Evolutionary conservation across 2,888 invertebrate genomes (phyloP), one percentile per base, ranked within the genome.

Genomic region (Ophion obscuratus): DNA sequence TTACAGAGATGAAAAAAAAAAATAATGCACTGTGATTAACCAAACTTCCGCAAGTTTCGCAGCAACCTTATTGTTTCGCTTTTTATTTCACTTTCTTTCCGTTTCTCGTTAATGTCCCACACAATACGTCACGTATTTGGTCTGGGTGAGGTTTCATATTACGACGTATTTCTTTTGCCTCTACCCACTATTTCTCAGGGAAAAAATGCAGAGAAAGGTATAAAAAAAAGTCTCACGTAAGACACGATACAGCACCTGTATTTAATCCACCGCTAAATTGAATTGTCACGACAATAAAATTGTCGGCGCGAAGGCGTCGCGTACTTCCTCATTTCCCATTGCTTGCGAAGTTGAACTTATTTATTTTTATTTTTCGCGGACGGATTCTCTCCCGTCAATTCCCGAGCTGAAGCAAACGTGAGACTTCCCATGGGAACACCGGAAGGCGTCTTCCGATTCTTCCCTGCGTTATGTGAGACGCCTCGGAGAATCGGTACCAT

Each of bases 311-410:
- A 78, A 62, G n/a, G n/a, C 53, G n/a, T 57, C 36, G 61, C 59
- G 53, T 7, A 68, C 83, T 86, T 86, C 86, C 86, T 83, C 74
- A 57, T 78, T 86, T 86, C 61, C 76, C 86, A 85, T 81, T 74
- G 47, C 75, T 62, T 24, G 53, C 31, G 17, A 40, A 14, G 67
- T 73, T 81, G 73, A 57, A 44, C 66, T 67, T 84, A 62, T 57
- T 36, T 44, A n/a, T 73, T 76, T 79, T 24, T 24, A 24, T 24
- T 24, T 53, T 62, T 73, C 61, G 57, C 61, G 20, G 20, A 62
- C 67, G 68, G 31, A 68, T 82, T 67, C 44, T 53, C 47, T 44
- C 74, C 66, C 68, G 74, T 73, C 80, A 70, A 74, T 73, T 44
- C 75, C 47, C 17, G 40, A 44, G 66, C 47, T 44, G n/a, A 47